Conservation (phyloP, 2,888 invertebrate species). For the Neocrepidodera transversa region DNA sequence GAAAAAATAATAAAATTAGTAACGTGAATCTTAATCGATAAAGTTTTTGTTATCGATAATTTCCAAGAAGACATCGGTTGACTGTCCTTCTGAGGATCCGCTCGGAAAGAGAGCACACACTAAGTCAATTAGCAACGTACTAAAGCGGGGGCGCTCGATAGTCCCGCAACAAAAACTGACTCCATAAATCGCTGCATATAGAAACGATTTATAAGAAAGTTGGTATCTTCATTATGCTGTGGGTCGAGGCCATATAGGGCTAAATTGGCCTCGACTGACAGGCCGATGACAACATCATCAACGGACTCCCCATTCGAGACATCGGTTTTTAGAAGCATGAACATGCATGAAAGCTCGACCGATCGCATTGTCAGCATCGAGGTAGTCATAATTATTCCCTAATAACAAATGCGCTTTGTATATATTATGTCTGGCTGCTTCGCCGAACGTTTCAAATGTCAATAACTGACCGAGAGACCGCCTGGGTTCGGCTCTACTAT, state of each 20-base stretch:
- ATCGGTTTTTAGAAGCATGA: constrained; percentile 58
- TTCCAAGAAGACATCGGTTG: too few relatives aligned
- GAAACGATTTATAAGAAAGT: constrained; percentile 54
- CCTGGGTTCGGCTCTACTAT: background rate
- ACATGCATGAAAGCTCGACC: constrained; percentile 53
- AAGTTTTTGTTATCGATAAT: too few relatives aligned
- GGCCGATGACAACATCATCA: constrained; percentile 61
- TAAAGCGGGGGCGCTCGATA: constrained; percentile 36
- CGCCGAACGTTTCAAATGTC: constrained; percentile 6
- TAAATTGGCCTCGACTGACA: constrained; percentile 60
- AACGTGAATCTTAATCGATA: too few relatives aligned
- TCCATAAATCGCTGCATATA: constrained; percentile 58
- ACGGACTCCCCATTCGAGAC: constrained; percentile 54
- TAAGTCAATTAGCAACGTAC: constrained; percentile 17
- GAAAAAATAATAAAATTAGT: too few relatives aligned
- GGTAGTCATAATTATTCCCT: constrained; percentile 45
- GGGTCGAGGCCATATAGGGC: constrained; percentile 59
- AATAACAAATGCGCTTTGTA: constrained; percentile 33
- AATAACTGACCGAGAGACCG: constrained; percentile 9
- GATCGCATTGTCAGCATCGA: constrained; percentile 49
- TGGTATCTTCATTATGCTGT: constrained; percentile 61
- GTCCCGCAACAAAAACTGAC: constrained; percentile 54
- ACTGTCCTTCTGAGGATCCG: background rate
- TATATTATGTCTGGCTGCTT: constrained; percentile 14
- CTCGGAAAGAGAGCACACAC: constrained; percentile 10